Conservation (phyloP, 2,113 vertebrate genomes). For the Cryptomyrus ogoouensis region DNA sequence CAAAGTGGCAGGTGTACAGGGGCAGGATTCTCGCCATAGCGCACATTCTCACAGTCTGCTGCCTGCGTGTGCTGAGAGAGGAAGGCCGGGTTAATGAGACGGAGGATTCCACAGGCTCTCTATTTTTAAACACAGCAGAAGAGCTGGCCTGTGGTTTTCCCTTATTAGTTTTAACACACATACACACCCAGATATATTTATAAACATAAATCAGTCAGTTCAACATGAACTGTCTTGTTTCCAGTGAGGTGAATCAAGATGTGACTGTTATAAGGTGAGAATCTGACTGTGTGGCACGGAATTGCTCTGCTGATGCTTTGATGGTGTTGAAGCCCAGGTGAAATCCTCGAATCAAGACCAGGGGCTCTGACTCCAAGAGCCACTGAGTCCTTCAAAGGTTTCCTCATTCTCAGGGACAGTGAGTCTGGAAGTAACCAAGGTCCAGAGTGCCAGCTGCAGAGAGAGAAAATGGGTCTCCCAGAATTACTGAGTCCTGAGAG, state of each 20-base stretch:
- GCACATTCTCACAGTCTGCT: constrained; percentile 40
- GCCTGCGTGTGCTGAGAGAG: constrained; percentile 5
- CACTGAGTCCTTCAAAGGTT: not conserved
- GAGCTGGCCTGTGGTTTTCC: not conserved
- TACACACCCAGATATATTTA: not conserved
- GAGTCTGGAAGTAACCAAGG: not conserved
- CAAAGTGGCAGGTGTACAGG: constrained; percentile 32
- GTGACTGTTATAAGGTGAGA: not conserved
- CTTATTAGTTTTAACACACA: not conserved
- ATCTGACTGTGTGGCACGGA: not conserved
- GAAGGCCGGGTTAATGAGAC: constrained; percentile 23
- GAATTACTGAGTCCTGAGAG: not conserved
- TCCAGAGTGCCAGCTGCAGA: not conserved
- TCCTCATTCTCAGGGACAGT: not conserved
- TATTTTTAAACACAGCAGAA: not conserved
- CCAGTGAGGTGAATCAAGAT: not conserved
- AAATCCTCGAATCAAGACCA: not conserved
- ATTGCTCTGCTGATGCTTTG: not conserved
- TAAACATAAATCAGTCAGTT: not conserved
- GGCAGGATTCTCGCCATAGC: constrained; percentile 52
- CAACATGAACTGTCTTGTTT: not conserved
- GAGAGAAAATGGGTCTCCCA: not conserved
- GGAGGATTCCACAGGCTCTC: not conserved
- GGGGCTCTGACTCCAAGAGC: not conserved
- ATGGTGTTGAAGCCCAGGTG: not conserved